Evolutionary conservation across 2,797 vertebrate species (phyloP).

Genomic region (Paratrypauchen microcephalus): DNA sequence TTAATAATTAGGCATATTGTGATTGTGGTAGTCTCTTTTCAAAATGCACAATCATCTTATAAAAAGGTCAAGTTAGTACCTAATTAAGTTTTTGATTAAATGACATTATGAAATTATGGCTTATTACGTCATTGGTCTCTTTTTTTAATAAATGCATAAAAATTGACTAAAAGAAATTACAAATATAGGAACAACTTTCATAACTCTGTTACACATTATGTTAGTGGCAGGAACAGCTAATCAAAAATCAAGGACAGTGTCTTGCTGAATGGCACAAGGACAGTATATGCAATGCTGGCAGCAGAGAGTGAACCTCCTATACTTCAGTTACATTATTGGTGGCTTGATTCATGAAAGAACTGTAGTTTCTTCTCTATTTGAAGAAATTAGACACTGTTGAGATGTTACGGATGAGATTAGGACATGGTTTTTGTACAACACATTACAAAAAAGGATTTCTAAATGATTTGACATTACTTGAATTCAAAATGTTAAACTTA

Average conservation of each 20-base stretch:
- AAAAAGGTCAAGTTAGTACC: neutral
- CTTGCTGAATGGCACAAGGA: neutral
- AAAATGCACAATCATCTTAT: neutral
- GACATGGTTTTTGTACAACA: slow-evolving; percentile 16
- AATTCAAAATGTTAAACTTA: neutral
- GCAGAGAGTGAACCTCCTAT: neutral
- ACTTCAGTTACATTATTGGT: neutral
- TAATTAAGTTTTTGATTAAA: neutral
- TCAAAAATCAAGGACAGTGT: neutral
- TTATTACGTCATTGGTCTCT: neutral
- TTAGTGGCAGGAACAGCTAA: neutral
- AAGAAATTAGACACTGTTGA: neutral
- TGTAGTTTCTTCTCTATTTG: neutral
- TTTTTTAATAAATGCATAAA: neutral
- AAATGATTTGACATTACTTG: neutral
- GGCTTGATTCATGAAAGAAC: neutral
- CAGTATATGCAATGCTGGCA: neutral
- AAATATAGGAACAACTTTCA: neutral
- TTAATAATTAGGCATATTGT: too few species aligned
- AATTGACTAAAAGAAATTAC: neutral
- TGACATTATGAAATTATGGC: neutral
- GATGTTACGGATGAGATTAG: slow-evolving; percentile 5
- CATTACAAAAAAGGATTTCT: neutral
- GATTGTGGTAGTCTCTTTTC: neutral
- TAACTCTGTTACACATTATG: neutral